phyloP scores from a whole-genome alignment of 2,113 vertebrate genomes.

The Helogale parvula region DNA sequence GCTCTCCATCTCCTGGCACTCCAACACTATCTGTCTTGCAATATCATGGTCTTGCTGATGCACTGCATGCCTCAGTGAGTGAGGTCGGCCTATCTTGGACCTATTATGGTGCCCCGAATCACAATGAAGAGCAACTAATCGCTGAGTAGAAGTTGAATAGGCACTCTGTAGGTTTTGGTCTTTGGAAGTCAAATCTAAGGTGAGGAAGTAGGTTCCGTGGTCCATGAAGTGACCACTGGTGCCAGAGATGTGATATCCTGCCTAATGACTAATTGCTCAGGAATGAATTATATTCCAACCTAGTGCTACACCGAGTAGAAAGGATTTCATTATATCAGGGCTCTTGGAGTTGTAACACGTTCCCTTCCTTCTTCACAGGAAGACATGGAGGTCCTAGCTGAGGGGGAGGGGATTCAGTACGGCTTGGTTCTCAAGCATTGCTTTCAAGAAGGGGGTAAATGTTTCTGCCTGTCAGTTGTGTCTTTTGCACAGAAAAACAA shows the following conservation, averaged over 20 bases:
- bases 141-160: neutral
- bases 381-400: neutral
- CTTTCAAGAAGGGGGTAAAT: neutral
- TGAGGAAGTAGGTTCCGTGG: neutral
- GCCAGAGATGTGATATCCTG: neutral
- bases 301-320: neutral
- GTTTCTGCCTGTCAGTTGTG: neutral
- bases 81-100: neutral
- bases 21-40: neutral
- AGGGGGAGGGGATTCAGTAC: neutral
- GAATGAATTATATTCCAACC: neutral
- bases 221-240: neutral
- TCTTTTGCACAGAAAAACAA: neutral
- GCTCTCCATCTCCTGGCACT: neutral
- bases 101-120: neutral
- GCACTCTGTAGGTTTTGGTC: neutral
- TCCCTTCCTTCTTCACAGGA: neutral
- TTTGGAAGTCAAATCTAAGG: neutral
- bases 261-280: neutral
- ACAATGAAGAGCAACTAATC: neutral
- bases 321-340: neutral
- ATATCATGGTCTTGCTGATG: neutral
- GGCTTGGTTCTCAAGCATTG: neutral
- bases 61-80: rapidly evolving
- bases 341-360: neutral